These are phyloP conservation scores for Hirtodrosophila confusa DNA, from an alignment of 2,888 invertebrate genomes.

Conservation along the genomic window DNA sequence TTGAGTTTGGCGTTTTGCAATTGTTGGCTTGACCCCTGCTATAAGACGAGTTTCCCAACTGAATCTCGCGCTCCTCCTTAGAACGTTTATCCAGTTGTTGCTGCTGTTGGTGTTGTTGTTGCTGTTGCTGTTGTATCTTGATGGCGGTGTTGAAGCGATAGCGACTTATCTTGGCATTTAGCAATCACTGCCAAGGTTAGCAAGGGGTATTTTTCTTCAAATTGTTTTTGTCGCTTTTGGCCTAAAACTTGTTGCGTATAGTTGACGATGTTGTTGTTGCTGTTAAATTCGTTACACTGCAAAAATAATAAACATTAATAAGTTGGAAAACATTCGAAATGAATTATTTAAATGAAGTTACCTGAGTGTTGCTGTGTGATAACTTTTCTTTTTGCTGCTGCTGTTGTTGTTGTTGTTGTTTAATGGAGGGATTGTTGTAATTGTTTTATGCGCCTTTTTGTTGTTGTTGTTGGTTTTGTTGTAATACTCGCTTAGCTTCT, in stretches of 20 bases:
- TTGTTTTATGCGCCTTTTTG: conserved; percentile 45
- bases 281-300: conserved; percentile 70
- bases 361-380: conserved; percentile 40
- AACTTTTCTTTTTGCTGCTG: conserved; percentile 20
- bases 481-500: conserved; percentile 81
- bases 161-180: conserved; percentile 73
- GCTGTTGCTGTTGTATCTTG: conserved; percentile 61
- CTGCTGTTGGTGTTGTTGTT: conserved; percentile 38
- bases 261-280: conserved; percentile 31
- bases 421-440: conserved; percentile 80
- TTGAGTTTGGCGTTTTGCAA: conserved; percentile 77
- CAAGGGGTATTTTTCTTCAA: conserved; percentile 12
- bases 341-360: conserved; percentile 14
- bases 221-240: conserved; percentile 1
- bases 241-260: conserved; percentile 21
- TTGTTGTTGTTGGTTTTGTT: conserved; percentile 37
- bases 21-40: conserved; percentile 40
- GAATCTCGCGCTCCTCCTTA: conserved; percentile 22
- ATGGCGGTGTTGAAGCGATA: conserved; percentile 71
- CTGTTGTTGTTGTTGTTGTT: conserved; percentile 44
- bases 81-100: conserved; percentile 20
- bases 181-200: conserved; percentile 11
- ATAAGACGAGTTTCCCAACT: conserved; percentile 19
- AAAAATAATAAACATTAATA: conserved; percentile 10
- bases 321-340: neutral